Evolutionary conservation across 23 tunicate genomes (phyloP), one percentile per base, ranked within the genome.

Genomic region (Styela clava): DNA sequence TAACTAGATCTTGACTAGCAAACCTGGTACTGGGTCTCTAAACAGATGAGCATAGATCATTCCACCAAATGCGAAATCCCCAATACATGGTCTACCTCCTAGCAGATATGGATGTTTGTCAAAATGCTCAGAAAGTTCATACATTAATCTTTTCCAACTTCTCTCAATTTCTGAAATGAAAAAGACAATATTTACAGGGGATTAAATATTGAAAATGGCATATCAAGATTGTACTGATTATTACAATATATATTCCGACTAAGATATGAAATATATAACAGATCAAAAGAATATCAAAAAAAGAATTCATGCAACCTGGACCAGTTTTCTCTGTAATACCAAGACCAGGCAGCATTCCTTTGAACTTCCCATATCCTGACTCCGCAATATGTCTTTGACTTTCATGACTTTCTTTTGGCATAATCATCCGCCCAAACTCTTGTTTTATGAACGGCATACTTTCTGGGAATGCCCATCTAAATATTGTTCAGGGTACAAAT

Each of bases 1-100:
- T n/a, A n/a, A n/a, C n/a, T n/a, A n/a, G n/a, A n/a, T n/a, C n/a
- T n/a, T n/a, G n/a, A n/a, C n/a, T n/a, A n/a, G n/a, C n/a, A n/a
- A n/a, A 86, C 91, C 92, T 68, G 92, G 44, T 0, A 52, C 76
- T 16, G 92, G 92, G 36, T 87, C 92, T 76, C 92, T 36, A 63
- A 31, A 83, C 34, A 87, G 44, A 82, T 87, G 92, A 69, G 92
- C 92, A 69, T 87, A 87, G 0, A 83, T 34, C 92, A 87, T 87
- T 26, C 92, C 92, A 52, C 82, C 92, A 25, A 87, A 20, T 23
- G 92, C 86, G 65, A 87, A 87, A 33, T 88, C 92, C 22, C 87
- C 92, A 0, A 88, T 62, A 31, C 92, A 88, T 21, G 92, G 92
- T 78, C 73, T 56, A 24, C 92, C 92, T 2, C 92, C 92, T 26